Conservation (phyloP, 2,113 vertebrate species). For the Aldabrachelys gigantea region DNA sequence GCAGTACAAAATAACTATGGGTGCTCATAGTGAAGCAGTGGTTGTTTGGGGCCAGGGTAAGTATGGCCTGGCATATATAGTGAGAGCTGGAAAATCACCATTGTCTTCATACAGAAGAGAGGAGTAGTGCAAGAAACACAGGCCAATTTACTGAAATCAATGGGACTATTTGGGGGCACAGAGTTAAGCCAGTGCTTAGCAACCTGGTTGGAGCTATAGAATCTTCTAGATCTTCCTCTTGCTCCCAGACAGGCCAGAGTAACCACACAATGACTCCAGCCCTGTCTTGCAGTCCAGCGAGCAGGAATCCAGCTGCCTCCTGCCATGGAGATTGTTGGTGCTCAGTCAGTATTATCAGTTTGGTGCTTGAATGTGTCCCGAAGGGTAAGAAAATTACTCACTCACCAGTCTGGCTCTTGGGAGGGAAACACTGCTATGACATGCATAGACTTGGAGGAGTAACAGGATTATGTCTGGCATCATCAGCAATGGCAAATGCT, state of each 20-base stretch:
- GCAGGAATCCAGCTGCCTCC: neutral
- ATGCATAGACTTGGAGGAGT: constrained; percentile 49
- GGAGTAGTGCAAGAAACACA: neutral
- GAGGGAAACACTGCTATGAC: constrained; percentile 51
- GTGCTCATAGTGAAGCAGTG: neutral
- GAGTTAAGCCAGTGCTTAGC: neutral
- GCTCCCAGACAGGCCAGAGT: neutral
- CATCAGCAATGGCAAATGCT: neutral
- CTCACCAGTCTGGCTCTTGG: constrained; percentile 39
- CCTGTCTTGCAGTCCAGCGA: neutral
- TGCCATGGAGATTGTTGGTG: neutral
- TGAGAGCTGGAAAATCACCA: neutral
- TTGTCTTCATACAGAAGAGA: neutral
- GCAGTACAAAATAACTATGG: neutral
- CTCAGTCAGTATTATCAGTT: neutral
- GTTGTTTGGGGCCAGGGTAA: neutral
- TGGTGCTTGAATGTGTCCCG: neutral
- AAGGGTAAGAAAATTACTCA: constrained; percentile 38
- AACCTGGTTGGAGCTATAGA: neutral
- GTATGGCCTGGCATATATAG: neutral
- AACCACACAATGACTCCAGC: neutral
- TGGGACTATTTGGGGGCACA: neutral
- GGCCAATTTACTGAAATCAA: neutral
- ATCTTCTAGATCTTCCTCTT: neutral
- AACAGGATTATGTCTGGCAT: constrained; percentile 9